phyloP scores from a whole-genome alignment of 2,797 vertebrate species.

The Sebastes diaconus region DNA sequence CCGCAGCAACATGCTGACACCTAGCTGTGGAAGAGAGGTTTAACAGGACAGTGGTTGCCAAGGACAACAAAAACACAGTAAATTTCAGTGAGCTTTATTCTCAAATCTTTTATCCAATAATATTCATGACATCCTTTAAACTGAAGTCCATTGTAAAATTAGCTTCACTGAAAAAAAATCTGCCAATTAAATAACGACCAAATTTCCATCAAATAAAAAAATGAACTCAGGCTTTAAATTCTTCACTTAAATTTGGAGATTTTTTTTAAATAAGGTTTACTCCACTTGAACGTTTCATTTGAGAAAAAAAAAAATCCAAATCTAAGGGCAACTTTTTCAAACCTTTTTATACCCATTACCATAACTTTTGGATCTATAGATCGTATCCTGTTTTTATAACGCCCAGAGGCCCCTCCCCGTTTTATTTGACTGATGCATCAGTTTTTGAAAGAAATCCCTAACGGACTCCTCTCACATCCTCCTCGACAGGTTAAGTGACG shows the following conservation, averaged over 20 bases:
- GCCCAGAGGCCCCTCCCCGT: slow-evolving; percentile 60
- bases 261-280: slow-evolving; percentile 44
- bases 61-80: slow-evolving; percentile 26
- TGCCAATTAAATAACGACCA: slow-evolving; percentile 78
- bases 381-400: slow-evolving; percentile 47
- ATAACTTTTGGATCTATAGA: slow-evolving; percentile 55
- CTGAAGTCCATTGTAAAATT: slow-evolving; percentile 69
- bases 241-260: slow-evolving; percentile 72
- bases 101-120: slow-evolving; percentile 78
- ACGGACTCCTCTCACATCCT: slow-evolving; percentile 14
- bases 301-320: slow-evolving; percentile 53
- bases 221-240: slow-evolving; percentile 54
- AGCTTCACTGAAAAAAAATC: slow-evolving; percentile 79
- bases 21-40: not conserved
- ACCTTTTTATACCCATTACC: slow-evolving; percentile 59
- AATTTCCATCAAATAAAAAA: slow-evolving; percentile 63
- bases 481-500: not conserved
- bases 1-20: not conserved
- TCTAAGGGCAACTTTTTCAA: slow-evolving; percentile 67
- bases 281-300: slow-evolving; percentile 52
- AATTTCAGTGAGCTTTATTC: slow-evolving; percentile 99
- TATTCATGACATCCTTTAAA: slow-evolving; percentile 64
- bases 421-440: slow-evolving; percentile 65
- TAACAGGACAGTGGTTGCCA: not conserved
- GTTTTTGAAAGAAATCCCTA: slow-evolving; percentile 3